Evolutionary conservation across 2,888 invertebrate genomes (phyloP), one percentile per base, ranked within the genome.

Genomic region (Automeris io): DNA sequence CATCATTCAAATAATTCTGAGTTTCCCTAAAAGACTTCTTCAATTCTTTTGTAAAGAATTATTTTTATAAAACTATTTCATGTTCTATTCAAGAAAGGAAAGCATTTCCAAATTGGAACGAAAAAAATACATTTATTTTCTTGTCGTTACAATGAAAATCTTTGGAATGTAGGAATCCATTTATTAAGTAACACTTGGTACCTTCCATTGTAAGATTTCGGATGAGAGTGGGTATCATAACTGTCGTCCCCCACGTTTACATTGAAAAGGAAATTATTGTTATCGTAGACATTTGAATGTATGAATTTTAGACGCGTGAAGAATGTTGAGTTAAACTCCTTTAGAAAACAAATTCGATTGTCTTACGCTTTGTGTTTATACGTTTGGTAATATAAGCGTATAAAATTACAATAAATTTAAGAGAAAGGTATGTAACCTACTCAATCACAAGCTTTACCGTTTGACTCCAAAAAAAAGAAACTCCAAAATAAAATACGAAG

Each of bases 181-280:
- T 16, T 16, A 29, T 16, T 16, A 16, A 29, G 29, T 29, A 29
- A 29, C 29, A 29, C n/a, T 29, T 29, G n/a, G 16, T 29, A 16
- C 16, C 29, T 16, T 7, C 8, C n/a, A 29, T 29, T 29, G 16
- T 29, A 16, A 16, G 29, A 29, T 16, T 29, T 16, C 16, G n/a
- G 16, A 29, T 16, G 29, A 29, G 5, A 29, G 13, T 29, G 16
- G 16, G n/a, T 29, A 16, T 29, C 16, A 29, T 29, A 4, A 13
- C n/a, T 16, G 13, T 16, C 16, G 8, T n/a, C 13, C 4, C 29
- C n/a, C 29, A 16, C 16, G 16, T 29, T 16, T 29, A 5, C 13
- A 16, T 16, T 29, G 16, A 16, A 29, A 29, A n/a, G 29, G 29
- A 29, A 16, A 29, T 29, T 29, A 29, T 29, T 29, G 29, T 16